Conservation (phyloP, 2,797 vertebrate species). For the Tokudaia tokunoshimensis region DNA sequence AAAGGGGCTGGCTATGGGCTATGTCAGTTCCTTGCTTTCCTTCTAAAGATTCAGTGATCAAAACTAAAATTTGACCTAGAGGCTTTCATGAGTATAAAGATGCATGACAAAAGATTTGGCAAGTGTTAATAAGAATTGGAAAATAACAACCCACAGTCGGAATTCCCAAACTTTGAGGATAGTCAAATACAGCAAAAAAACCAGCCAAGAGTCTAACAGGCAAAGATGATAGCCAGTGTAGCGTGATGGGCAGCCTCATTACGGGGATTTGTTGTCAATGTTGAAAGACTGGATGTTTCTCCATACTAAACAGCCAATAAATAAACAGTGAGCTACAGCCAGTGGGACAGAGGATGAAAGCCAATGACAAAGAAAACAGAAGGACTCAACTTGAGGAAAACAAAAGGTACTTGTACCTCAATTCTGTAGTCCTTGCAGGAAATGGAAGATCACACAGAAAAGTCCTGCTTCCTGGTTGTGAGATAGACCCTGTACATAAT, state of each 20-base stretch:
- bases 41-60: slow-evolving; percentile 76
- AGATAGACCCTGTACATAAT: background rate
- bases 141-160: slow-evolving; percentile 63
- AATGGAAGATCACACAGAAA: background rate
- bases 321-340: slow-evolving; percentile 68
- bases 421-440: background rate
- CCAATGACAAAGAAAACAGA: slow-evolving; percentile 63
- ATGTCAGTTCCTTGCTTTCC: slow-evolving; percentile 43
- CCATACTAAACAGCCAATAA: slow-evolving; percentile 72
- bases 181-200: slow-evolving; percentile 46
- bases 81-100: slow-evolving; percentile 72
- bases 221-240: slow-evolving; percentile 69
- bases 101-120: slow-evolving; percentile 72
- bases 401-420: slow-evolving; percentile 21
- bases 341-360: slow-evolving; percentile 44
- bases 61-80: slow-evolving; percentile 77
- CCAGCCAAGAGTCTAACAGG: slow-evolving; percentile 66
- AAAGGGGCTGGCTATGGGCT: slow-evolving; percentile 69
- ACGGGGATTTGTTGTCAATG: slow-evolving; percentile 59
- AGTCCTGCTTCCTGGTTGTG: background rate
- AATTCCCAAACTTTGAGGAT: slow-evolving; percentile 57
- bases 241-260: slow-evolving; percentile 63
- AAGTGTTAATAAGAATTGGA: slow-evolving; percentile 66
- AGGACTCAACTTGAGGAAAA: slow-evolving; percentile 21
- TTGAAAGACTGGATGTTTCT: slow-evolving; percentile 69